Base-by-base conservation (phyloP, 2,113 vertebrate genomes). In the Nipponia nippon region DNA sequence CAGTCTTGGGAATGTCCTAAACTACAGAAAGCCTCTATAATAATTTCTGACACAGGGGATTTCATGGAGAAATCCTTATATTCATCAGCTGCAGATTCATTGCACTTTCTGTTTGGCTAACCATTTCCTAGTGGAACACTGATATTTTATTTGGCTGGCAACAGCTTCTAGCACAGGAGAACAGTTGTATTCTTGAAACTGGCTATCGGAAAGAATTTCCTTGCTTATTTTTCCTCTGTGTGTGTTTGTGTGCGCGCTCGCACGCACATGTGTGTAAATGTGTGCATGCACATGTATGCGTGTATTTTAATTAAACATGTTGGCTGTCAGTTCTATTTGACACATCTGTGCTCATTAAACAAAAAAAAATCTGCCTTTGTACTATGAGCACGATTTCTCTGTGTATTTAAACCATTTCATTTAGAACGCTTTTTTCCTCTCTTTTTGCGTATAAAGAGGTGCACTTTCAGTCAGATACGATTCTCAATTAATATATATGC, bases 131-230 rank as follows among this genome's bases (percentile, higher is more conserved):
- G 96, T 98, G 98, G 98, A 98, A 98, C 97, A 95, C 85, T 88
- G 96, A 94, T 99, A 98, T 99, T 99, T 99, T 98, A 98, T 98
- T 99, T 99, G 99, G 99, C 99, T 92, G 46, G 95, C 84, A 94
- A 84, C 66, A 91, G 93, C 96, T 96, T 67, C 95, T 93, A 98
- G 98, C 96, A 99, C 98, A 99, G 98, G 98, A 98, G 98, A 98
- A 98, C 98, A 98, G 98, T 99, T 99, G 98, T 99, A 97, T 98
- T 98, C 98, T 94, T 96, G 97, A 97, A 98, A 91, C 98, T 97
- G 96, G 96, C 92, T 95, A 98, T 97, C n/a, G 80, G 84, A 96
- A 98, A 98, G 98, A 98, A 98, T 98, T 98, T 98, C 93, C 92
- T 93, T 98, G 98, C 98, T 99, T 99, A 98, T 98, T 99, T 99